A percentile compares a stretch with the other conserved stretches of the same genome.
Conservation (phyloP, 2,888 invertebrate genomes). For the Tenthredo notha region DNA sequence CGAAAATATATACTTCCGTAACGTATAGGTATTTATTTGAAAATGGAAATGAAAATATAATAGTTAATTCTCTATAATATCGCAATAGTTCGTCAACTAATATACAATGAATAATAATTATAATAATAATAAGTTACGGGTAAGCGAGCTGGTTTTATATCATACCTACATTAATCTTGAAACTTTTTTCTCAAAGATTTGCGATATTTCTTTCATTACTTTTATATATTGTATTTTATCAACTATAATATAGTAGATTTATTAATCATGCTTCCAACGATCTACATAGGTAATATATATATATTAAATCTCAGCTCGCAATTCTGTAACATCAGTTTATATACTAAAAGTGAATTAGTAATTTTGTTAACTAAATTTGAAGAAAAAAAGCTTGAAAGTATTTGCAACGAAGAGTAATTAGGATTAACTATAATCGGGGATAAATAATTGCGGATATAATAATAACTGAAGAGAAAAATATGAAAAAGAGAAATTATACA, state of each 20-base stretch:
- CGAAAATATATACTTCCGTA: not conserved
- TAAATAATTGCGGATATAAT: not conserved
- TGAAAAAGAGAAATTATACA: not conserved
- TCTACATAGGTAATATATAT: not conserved
- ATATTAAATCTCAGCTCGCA: constrained; percentile 29
- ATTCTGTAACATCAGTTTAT: constrained; percentile 5
- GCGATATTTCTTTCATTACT: not conserved
- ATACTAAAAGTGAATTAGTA: not conserved
- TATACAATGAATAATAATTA: constrained; percentile 13
- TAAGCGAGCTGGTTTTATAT: not conserved
- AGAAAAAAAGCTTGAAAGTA: constrained; percentile 18
- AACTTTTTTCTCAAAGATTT: not conserved
- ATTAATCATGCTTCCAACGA: not conserved
- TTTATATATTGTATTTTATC: not conserved
- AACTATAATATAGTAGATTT: not conserved
- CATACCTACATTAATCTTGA: not conserved
- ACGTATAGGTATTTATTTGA: not conserved
- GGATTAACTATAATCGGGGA: not conserved
- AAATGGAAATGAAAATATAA: not conserved
- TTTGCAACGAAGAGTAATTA: not conserved
- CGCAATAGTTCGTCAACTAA: not conserved
- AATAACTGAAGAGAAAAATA: not conserved
- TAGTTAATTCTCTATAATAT: constrained; percentile 2
- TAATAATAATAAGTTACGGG: not conserved
- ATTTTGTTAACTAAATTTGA: too few relatives aligned